These are phyloP conservation scores for Leucoraja erinaceus DNA, from an alignment of 2,113 vertebrate species.

Conservation along the genomic window DNA sequence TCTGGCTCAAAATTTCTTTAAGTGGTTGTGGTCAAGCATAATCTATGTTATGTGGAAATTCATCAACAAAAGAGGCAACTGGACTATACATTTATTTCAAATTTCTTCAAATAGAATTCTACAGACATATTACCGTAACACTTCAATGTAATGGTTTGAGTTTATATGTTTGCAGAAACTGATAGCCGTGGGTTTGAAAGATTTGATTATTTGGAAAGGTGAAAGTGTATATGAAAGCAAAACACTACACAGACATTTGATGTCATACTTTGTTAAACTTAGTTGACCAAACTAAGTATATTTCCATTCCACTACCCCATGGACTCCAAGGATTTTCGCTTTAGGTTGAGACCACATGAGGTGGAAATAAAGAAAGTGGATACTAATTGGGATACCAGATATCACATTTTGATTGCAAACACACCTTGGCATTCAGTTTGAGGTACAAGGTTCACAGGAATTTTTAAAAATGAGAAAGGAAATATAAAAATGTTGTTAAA, in stretches of 20 bases:
- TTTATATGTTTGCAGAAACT: conserved; percentile 2
- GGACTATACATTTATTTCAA: neutral
- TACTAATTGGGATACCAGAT: neutral
- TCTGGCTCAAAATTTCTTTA: neutral
- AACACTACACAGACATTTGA: neutral
- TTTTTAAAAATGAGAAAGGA: no score
- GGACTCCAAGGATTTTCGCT: neutral
- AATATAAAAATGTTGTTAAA: no score
- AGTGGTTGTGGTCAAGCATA: neutral
- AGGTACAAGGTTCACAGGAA: neutral
- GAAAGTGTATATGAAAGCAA: neutral
- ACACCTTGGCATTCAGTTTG: neutral
- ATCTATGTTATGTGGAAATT: neutral
- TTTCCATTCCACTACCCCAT: neutral
- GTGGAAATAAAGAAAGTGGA: neutral
- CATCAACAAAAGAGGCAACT: neutral
- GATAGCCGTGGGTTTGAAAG: neutral
- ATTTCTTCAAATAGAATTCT: neutral
- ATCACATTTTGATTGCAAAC: neutral
- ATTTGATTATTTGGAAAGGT: conserved; percentile 1
- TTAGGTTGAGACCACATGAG: no score
- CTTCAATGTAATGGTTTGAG: neutral
- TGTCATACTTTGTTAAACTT: no score
- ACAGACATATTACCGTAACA: neutral
- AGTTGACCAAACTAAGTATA: no score